phyloP scores from a whole-genome alignment of 2,797 vertebrate species.

The Amblyopsis hoosieri region DNA sequence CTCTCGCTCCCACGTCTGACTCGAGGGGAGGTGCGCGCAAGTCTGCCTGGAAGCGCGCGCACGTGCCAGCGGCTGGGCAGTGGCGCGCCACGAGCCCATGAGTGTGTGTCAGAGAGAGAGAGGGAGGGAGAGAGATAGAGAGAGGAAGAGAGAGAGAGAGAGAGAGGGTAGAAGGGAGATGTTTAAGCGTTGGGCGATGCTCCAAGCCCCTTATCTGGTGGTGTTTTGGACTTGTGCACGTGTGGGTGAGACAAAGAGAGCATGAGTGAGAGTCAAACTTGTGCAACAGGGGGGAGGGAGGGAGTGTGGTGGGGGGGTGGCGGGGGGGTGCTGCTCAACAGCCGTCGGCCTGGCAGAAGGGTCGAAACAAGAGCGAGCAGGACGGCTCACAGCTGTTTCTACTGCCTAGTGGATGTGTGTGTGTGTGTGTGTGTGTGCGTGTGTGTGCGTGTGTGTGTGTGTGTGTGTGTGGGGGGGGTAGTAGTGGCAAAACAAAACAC shows the following conservation, averaged over 20 bases:
- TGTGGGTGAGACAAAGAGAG: conserved; percentile 60
- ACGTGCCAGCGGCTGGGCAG: conserved; percentile 68
- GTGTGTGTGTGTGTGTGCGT: not conserved
- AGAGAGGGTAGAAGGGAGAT: conserved; percentile 44
- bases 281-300: not conserved
- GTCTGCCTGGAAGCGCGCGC: conserved; percentile 56
- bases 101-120: conserved; percentile 71
- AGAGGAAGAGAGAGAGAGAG: conserved; percentile 5
- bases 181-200: conserved; percentile 58
- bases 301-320: conserved; percentile 48
- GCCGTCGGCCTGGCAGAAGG: conserved; percentile 57
- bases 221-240: conserved; percentile 66
- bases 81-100: conserved; percentile 62
- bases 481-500: conserved; percentile 22
- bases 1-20: conserved; percentile 40
- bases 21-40: conserved; percentile 74
- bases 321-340: conserved; percentile 71
- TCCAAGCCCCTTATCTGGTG: conserved; percentile 77
- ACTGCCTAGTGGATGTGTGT: conserved; percentile 32
- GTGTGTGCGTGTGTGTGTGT: conserved; percentile 30
- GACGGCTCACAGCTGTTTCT: conserved; percentile 62
- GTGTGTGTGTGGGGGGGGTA: conserved; percentile 22
- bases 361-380: conserved; percentile 54
- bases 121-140: conserved; percentile 35
- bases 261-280: conserved; percentile 64